These are phyloP conservation scores for Neogale vison DNA, from an alignment of 2,113 vertebrate genomes.

Conservation along the genomic window DNA sequence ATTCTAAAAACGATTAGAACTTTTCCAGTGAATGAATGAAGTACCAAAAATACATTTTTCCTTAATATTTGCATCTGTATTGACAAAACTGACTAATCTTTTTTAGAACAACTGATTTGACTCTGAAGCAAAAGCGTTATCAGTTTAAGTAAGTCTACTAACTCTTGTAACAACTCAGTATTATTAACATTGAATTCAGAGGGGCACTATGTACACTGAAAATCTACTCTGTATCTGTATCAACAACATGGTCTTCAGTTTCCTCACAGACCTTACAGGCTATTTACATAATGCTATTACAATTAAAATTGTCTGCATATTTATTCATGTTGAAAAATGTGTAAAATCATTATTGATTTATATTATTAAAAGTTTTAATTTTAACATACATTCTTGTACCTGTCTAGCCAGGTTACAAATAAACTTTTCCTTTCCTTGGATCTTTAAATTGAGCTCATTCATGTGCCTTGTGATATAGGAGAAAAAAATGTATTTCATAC, in stretches of 20 bases:
- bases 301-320: background rate
- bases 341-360: background rate
- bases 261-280: background rate
- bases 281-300: background rate
- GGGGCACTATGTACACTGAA: background rate
- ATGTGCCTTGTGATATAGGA: background rate
- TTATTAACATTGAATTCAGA: slow-evolving; percentile 9
- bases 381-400: background rate
- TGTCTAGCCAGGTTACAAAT: background rate
- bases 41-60: background rate
- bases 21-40: background rate
- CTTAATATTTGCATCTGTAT: background rate
- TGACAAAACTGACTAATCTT: background rate
- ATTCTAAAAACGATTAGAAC: background rate
- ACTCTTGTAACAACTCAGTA: background rate
- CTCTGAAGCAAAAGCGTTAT: background rate
- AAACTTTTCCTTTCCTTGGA: background rate
- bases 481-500: background rate
- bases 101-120: slow-evolving; percentile 16
- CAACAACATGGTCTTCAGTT: background rate
- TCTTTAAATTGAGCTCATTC: background rate
- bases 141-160: background rate
- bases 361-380: background rate
- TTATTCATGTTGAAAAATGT: slow-evolving; percentile 8
- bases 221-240: background rate